Evolutionary conservation across 2,113 vertebrate species (phyloP), one percentile per base, ranked within the genome.

Genomic region (Elephantulus edwardii): DNA sequence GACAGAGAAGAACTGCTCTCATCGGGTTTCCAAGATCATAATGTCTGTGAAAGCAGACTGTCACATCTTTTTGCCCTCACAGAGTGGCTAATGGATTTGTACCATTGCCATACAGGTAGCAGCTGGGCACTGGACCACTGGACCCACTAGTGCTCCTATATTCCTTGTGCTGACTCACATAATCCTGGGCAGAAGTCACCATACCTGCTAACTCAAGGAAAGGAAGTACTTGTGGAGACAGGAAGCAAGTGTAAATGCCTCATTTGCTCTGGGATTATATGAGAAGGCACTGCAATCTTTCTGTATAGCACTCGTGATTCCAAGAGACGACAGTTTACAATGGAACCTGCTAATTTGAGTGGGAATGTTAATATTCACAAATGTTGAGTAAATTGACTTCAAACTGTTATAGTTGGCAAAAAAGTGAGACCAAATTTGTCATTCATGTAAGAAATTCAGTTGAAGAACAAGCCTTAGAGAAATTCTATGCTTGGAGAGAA

Each of bases 101-200:
- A 62, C 12, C 7, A 62, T 11, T 8, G 33, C 30, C 58, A 30
- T 62, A 30, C 16, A 12, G 17, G 16, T 35, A 30, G 35, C 35
- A 22, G 66, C 19, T 3, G 4, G 22, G 66, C 7, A 24, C 35
- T 68, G 20, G 38, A 68, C 35, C 35, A 40, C 19, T 68, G 35
- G 3, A 22, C 66, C n/a, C 35, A 22, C 66, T 19, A 10, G 19
- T 6, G n/a, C 19, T 68, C 66, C 8, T 38, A 20, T 38, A 38
- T 38, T 38, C 20, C 16, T 38, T 54, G 48, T 35, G 58, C 22
- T 80, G 3, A 52, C 86, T 35, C 50, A 97, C 97, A 97, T 97
- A 97, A 97, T 96, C 97, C 96, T 96, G 97, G 97, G 95, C 94
- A 97, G 96, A 97, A 95, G 94, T 96, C 94, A 95, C 95, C 97